Base-by-base conservation (phyloP, 2,888 invertebrate genomes). In the Macaria liturata region DNA sequence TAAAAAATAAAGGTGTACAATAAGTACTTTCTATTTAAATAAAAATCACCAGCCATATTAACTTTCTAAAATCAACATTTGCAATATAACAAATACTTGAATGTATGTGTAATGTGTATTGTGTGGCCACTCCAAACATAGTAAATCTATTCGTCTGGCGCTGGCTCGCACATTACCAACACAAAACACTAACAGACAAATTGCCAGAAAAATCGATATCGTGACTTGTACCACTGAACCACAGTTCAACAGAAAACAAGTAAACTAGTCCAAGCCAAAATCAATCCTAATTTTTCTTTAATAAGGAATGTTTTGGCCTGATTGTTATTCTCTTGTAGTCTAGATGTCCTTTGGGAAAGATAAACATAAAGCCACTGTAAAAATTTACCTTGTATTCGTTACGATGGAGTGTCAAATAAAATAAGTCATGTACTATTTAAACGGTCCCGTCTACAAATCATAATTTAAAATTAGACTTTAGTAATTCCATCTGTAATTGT, bases 341-440 rank as follows among this genome's bases (percentile, higher is more conserved):
- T 30, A 44, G 20, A 20, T 51, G 51, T 51, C 51, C 45, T 51
- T 51, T 45, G 51, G 51, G 51, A n/a, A 51, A 51, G 45, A 51
- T 51, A 51, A 46, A 51, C 51, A 45, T 51, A 51, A 51, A 30
- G 51, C 31, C 6, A 51, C 45, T 45, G 45, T 51, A 46, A 51
- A 51, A 51, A 51, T 45, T 51, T 45, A 46, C 51, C 51, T 51
- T 49, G 49, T 49, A 31, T 49, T 32, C 44, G 44, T 51, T 43
- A 32, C 43, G 49, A 49, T 49, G 49, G 49, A 42, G 43, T 49
- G 49, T 49, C 43, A 40, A 43, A 43, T n/a, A 42, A 49, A 40
- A 40, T 31, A 49, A 49, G 34, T 37, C 34, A 37, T 6, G 34
- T 37, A 6, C 7, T 4, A 3, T 4, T 37, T 6, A 3, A 37